Percentiles rank a stretch among this genome's conserved stretches.
Conservation (phyloP, 1,140 invertebrate species). For the Anoplolepis gracilipes region DNA sequence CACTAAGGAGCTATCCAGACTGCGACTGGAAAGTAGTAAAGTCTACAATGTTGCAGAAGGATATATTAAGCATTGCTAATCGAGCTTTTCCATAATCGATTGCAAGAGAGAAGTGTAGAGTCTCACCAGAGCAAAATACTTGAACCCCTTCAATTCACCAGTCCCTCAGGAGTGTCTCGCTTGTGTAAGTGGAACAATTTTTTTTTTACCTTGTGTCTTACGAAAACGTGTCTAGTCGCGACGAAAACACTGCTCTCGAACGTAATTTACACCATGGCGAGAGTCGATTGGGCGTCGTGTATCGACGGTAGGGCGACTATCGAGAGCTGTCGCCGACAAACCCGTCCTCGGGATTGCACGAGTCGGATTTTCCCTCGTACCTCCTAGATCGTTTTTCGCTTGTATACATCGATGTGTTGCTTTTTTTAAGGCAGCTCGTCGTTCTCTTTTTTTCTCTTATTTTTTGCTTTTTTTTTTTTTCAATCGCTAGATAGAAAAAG, state of each 20-base stretch:
- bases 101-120: slow-evolving; percentile 48
- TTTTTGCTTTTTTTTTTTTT: background rate
- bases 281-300: slow-evolving; percentile 8
- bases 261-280: slow-evolving; percentile 66
- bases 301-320: slow-evolving; percentile 9
- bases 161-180: background rate
- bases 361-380: slow-evolving; percentile 66
- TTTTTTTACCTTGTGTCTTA: slow-evolving; percentile 51
- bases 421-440: slow-evolving; percentile 34
- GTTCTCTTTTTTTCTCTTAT: background rate
- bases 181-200: slow-evolving; percentile 49
- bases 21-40: slow-evolving; percentile 20
- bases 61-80: slow-evolving; percentile 79
- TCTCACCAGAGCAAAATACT: slow-evolving; percentile 34
- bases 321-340: slow-evolving; percentile 25
- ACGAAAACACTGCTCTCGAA: slow-evolving; percentile 51
- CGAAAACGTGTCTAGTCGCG: slow-evolving; percentile 30
- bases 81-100: slow-evolving; percentile 61
- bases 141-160: background rate
- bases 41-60: slow-evolving; percentile 64
- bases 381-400: slow-evolving; percentile 55
- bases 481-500: slow-evolving; percentile 46
- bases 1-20: slow-evolving; percentile 25
- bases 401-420: background rate
- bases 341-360: slow-evolving; percentile 40